Evolutionary conservation across 1,140 invertebrate genomes (phyloP).

Genomic region (Riptortus pedestris): DNA sequence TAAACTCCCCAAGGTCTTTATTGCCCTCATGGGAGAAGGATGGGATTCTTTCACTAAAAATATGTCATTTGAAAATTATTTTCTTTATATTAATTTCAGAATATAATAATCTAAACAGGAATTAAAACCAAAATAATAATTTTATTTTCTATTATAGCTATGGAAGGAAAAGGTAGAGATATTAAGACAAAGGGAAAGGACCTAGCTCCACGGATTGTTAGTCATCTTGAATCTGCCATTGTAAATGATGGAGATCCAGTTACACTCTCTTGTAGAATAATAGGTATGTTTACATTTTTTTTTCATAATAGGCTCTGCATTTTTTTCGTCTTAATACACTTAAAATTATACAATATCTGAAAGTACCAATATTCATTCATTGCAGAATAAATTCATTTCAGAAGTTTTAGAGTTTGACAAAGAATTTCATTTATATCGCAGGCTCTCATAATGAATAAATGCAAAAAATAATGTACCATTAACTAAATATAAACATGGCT

Average conservation of each 20-base stretch:
- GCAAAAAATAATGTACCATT: too few relatives aligned
- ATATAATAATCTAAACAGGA: not conserved
- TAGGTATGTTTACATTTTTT: conserved; percentile 41
- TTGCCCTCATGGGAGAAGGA: not conserved
- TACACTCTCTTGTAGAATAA: conserved; percentile 72
- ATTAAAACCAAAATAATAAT: not conserved
- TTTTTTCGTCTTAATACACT: not conserved
- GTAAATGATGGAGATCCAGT: conserved; percentile 81
- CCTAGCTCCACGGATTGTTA: conserved; percentile 70
- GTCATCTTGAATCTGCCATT: conserved; percentile 64
- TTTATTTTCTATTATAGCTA: conserved; percentile 46
- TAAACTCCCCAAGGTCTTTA: not conserved
- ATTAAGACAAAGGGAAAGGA: conserved; percentile 43
- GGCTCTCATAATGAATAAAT: too few relatives aligned
- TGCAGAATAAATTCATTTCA: too few relatives aligned
- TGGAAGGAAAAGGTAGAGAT: conserved; percentile 40
- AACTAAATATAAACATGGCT: too few relatives aligned
- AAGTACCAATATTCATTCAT: not conserved
- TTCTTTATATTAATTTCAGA: not conserved
- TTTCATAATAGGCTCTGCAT: not conserved
- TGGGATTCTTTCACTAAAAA: too few relatives aligned
- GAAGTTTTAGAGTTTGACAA: too few relatives aligned
- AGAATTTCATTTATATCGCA: too few relatives aligned
- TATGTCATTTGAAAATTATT: too few relatives aligned
- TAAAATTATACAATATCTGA: not conserved